Percentiles rank a stretch among this genome's conserved stretches.
These are phyloP conservation scores for Caenorhabditis uteleia DNA, from an alignment of 2,888 invertebrate genomes.

Conservation along the genomic window DNA sequence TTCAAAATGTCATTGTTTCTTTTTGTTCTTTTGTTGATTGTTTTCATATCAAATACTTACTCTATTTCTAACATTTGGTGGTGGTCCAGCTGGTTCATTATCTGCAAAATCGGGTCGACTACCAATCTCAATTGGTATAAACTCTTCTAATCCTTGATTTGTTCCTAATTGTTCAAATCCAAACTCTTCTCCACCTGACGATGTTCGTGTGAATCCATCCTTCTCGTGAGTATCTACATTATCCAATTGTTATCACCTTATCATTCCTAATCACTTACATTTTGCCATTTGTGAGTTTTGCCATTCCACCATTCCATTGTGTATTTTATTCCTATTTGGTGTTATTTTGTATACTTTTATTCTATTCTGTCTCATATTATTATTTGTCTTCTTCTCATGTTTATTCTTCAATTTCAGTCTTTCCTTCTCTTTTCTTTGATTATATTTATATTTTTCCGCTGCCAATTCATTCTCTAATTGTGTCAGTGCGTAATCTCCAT, in stretches of 20 bases:
- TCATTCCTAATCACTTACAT: too few relatives aligned
- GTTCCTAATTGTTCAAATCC: too few relatives aligned
- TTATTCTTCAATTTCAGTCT: slow-evolving; percentile 1
- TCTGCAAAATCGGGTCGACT: slow-evolving; percentile 14
- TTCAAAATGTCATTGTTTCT: too few relatives aligned
- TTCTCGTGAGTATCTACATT: too few relatives aligned
- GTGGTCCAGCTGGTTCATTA: slow-evolving; percentile 30
- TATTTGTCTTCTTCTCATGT: slow-evolving; percentile 6
- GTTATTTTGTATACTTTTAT: slow-evolving; percentile 25
- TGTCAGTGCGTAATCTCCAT: slow-evolving; percentile 9
- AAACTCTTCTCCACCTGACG: too few relatives aligned
- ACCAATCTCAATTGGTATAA: slow-evolving; percentile 35
- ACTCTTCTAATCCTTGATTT: slow-evolving; percentile 17
- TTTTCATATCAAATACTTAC: slow-evolving; percentile 11
- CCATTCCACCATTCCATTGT: slow-evolving; percentile 20
- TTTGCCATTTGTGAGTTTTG: slow-evolving; percentile 14
- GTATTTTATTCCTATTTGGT: slow-evolving; percentile 7
- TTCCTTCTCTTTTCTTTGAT: slow-evolving; percentile 9
- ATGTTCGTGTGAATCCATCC: too few relatives aligned
- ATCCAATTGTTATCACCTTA: too few relatives aligned
- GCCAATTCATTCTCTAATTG: slow-evolving; percentile 33
- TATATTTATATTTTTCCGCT: slow-evolving; percentile 22
- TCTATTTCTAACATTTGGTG: slow-evolving; percentile 34
- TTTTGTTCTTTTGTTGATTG: too few relatives aligned
- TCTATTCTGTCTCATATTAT: slow-evolving; percentile 5